Evolutionary conservation across 1,140 invertebrate genomes (phyloP), one percentile per base, ranked within the genome.

Genomic region (Nasonia giraulti): DNA sequence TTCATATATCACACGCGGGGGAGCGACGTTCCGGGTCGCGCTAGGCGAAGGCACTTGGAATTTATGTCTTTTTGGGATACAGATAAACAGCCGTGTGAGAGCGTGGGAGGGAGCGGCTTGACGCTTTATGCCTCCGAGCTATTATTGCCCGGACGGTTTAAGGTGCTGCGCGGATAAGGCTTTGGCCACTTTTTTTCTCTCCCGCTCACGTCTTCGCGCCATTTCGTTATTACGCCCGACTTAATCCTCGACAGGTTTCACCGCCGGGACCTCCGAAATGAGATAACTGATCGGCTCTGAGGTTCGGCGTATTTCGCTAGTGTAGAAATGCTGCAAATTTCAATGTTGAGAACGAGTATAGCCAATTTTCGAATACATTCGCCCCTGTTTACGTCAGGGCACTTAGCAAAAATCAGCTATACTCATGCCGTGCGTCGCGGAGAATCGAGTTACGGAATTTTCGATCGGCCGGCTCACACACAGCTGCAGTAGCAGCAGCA

Each of bases 61-160:
- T 74, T 84, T 84, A 84, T 80, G 68, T 84, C 44, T 74, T 77
- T 80, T 40, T 37, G 55, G 75, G 31, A 74, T 84, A 84, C 77
- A 84, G 76, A 79, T 84, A 80, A 84, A 74, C 47, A 79, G 76
- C 23, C 62, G 4, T 55, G 33, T 37, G 40, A 8, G 1, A 44
- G 17, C 4, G 20, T 20, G 55, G 55, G 55, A 31, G 33, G n/a
- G 8, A 83, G 27, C 27, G 23, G 2, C 31, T 55, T 8, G n/a
- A 80, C 20, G 83, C 47, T 78, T 80, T 74, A 62, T 71, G 77
- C 76, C 77, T 74, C 62, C 17, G 4, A 80, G 83, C 83, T 74
- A 62, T 80, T 74, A 84, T 84, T 80, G 47, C 17, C 5, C 17
- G 27, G 50, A 20, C n/a, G 82, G 37, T 50, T 77, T 78, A 50